These are phyloP conservation scores for Nettapus auritus DNA, from an alignment of 2,113 vertebrate genomes.

Conservation along the genomic window DNA sequence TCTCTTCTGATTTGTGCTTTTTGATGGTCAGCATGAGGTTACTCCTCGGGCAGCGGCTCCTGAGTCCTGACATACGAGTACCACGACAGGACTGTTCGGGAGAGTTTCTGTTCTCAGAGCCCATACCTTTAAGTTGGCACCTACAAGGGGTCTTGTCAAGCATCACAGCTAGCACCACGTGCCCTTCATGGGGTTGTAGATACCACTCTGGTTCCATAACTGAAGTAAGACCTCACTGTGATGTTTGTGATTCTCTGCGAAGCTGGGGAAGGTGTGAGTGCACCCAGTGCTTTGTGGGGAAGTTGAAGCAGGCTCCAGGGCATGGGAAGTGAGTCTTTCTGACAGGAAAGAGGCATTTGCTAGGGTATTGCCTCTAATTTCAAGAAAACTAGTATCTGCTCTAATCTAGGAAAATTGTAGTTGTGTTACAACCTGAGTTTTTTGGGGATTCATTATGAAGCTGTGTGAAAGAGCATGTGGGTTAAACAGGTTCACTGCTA, in stretches of 20 bases:
- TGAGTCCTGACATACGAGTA: not conserved
- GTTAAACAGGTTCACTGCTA: conserved; percentile 39
- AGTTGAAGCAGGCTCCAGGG: not conserved
- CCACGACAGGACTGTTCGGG: no score
- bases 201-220: not conserved
- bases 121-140: not conserved
- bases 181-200: fast-evolving
- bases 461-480: conserved; percentile 14
- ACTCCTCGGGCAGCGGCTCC: fast-evolving
- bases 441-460: conserved; percentile 53
- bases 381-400: not conserved
- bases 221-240: not conserved
- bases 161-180: fast-evolving
- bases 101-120: not conserved
- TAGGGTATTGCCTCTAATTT: not conserved
- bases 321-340: no score
- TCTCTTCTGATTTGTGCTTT: not conserved
- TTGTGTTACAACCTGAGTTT: conserved; percentile 8
- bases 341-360: not conserved
- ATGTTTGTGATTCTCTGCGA: not conserved
- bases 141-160: fast-evolving
- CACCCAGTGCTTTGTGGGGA: not conserved
- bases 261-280: not conserved
- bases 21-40: not conserved
- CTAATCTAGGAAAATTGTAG: conserved; percentile 14